Evolutionary conservation across 2,113 vertebrate genomes (phyloP), one percentile per base, ranked within the genome.

Genomic region (Gobio gobio): DNA sequence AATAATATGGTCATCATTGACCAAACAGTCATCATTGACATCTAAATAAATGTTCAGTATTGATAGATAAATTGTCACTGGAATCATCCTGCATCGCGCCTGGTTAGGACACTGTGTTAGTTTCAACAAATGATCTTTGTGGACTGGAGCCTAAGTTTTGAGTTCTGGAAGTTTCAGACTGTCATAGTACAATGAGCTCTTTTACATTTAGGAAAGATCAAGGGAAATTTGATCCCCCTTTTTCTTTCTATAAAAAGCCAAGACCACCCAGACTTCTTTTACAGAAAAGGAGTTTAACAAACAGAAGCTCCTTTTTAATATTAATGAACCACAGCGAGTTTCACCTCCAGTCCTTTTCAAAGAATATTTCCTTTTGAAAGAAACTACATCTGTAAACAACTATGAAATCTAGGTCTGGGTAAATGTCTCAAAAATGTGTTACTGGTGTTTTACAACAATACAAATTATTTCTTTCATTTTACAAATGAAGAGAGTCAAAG

Each of bases 141-240:
- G 66, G 18, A 43, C 36, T 5, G 36, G 0, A 40, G 18, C 10
- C 2, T 22, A 70, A 40, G 20, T 68, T 10, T 68, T 40, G 66
- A 40, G 66, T 43, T 43, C 66, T 70, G 66, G 43, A 22, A n/a
- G 33, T 43, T 43, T 40, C 33, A 70, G 33, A 40, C 36, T 43
- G 10, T 70, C n/a, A 8, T 47, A 73, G 10, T 16, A 73, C 70
- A 73, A 47, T 73, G 70, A 47, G n/a, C 40, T 73, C 70, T 73
- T 47, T 73, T 47, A 47, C 6, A 73, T 73, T 20, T 24, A 73
- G 10, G 22, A 72, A 72, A 45, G 68, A 72, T 72, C 4, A n/a
- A 73, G 12, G 6, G 16, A 49, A 24, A n/a, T 74, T 24, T 74
- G n/a, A 47, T n/a, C 9, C 70, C 40, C 12, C 40, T 43, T 72